Evolutionary conservation across 2,888 invertebrate genomes (phyloP).

Genomic region (Thumatha senex): DNA sequence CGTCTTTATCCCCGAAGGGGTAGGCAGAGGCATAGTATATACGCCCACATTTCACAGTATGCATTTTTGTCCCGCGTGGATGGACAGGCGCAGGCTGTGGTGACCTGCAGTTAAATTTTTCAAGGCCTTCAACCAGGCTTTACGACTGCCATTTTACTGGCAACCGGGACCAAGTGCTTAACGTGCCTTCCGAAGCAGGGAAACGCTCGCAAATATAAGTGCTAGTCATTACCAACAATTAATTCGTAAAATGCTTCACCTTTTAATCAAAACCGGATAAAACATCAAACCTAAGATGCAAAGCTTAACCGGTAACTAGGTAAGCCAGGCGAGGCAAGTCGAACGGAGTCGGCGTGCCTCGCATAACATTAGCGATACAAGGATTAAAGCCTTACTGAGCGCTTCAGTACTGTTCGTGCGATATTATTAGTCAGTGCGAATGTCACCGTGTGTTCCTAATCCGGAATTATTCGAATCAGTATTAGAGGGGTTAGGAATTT

Average conservation of each 20-base stretch:
- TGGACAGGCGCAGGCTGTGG: no score
- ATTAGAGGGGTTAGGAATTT: constrained; percentile 10
- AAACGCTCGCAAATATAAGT: no score
- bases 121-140: no score
- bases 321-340: constrained; percentile 28
- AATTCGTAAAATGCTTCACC: constrained; percentile 3
- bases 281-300: constrained; percentile 36
- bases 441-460: constrained; percentile 12
- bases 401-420: constrained; percentile 19
- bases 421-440: constrained; percentile 32
- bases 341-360: constrained; percentile 37
- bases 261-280: constrained; percentile 15
- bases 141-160: no score
- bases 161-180: no score
- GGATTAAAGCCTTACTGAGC: constrained; percentile 34
- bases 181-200: no score
- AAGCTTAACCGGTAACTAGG: constrained; percentile 41
- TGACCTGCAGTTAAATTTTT: no score
- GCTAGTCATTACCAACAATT: no score
- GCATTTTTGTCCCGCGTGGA: no score
- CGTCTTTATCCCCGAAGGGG: no score
- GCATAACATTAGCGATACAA: constrained; percentile 35
- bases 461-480: constrained; percentile 13
- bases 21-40: no score
- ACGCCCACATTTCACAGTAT: no score